These are phyloP conservation scores for Pseudorasbora parva DNA, from an alignment of 2,113 vertebrate species.

Conservation along the genomic window DNA sequence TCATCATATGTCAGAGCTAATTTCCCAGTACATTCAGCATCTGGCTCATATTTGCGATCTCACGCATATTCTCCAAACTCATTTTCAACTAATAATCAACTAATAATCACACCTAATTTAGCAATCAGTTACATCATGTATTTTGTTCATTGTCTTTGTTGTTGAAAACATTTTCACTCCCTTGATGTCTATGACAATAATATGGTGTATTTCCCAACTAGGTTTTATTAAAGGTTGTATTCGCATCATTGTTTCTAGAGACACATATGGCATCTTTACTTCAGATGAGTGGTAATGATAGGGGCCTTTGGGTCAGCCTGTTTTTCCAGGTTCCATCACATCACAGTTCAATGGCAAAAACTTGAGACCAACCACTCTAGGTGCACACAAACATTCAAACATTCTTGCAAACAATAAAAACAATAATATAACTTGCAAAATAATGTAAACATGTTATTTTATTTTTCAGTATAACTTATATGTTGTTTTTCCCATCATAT, in stretches of 20 bases:
- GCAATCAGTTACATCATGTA: neutral
- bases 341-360: no score
- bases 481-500: slow-evolving; percentile 65
- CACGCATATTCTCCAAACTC: no score
- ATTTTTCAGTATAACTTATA: neutral
- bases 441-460: neutral
- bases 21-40: no score
- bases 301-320: neutral
- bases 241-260: no score
- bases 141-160: neutral
- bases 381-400: no score
- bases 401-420: no score
- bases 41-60: no score
- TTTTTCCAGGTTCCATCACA: neutral
- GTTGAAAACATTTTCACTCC: neutral
- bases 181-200: neutral
- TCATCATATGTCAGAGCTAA: no score
- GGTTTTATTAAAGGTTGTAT: no score
- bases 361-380: no score
- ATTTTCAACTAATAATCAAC: no score
- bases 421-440: no score
- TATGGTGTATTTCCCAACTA: neutral
- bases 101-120: neutral
- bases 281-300: neutral
- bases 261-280: neutral